Evolutionary conservation across 2,888 invertebrate genomes (phyloP), one percentile per base, ranked within the genome.

Genomic region (Parnassius apollo): DNA sequence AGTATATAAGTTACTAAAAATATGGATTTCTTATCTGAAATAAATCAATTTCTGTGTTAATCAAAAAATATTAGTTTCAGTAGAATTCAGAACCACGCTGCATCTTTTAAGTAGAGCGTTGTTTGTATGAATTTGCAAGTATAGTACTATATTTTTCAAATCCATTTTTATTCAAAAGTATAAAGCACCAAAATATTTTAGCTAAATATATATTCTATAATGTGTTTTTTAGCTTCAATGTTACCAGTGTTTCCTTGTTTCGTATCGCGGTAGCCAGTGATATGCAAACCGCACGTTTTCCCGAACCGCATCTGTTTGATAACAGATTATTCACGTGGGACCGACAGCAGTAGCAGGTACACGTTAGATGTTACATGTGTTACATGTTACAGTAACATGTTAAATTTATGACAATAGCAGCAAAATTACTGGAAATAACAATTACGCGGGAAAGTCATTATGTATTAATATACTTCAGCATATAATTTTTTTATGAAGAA

Each of bases 291-390:
- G 61, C 9, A 55, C 58, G 65, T 67, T 71, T 66, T 69, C 69
- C 63, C 62, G 59, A 55, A 72, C 75, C 75, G 57, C 75, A 76
- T 68, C 68, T 73, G 59, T n/a, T 18, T 48, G 67, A 69, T 69
- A 68, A 42, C 63, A 55, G 61, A 66, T 12, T 46, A 8, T 70
- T 72, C 74, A 69, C 76, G 68, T 75, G 76, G 72, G 74, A 74
- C 66, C 68, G 2, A 58, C 49, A 11, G 4, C 42, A 11, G 45
- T 9, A 13, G 42, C 52, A 45, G 13, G 18, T 50, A 18, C 48
- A 22, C 11, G 18, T 18, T 18, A 18, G 18, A 18, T 18, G 18
- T 18, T 18, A 18, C 1, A 18, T 18, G 18, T 18, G 18, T 18
- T 18, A 18, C 18, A 18, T 18, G 18, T 18, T 18, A 18, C 18